phyloP scores from a whole-genome alignment of 1,140 invertebrate species.

The Drosophila quadrilineata region DNA sequence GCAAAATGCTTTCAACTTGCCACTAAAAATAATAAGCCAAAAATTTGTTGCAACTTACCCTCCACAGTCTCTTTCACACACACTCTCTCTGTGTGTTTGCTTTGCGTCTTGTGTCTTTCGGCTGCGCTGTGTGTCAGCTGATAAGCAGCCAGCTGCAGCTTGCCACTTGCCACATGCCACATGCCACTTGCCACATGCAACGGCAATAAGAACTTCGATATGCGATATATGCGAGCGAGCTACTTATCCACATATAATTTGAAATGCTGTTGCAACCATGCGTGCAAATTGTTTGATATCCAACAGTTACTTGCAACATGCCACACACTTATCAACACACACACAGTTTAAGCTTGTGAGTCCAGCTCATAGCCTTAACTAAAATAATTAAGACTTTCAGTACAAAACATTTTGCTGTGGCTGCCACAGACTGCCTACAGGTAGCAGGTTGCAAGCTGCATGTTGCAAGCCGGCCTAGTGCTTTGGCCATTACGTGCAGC shows the following conservation, averaged over 20 bases:
- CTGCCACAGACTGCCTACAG: neutral
- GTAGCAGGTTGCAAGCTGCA: neutral
- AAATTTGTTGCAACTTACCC: slow-evolving; percentile 23
- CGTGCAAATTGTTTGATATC: slow-evolving; percentile 62
- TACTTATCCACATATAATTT: slow-evolving; percentile 43
- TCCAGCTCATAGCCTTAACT: no score
- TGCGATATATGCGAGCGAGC: slow-evolving; percentile 45
- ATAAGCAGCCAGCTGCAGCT: slow-evolving; percentile 41
- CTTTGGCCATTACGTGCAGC: slow-evolving; percentile 41
- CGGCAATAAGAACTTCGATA: slow-evolving; percentile 21
- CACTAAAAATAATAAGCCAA: no score
- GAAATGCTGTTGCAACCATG: slow-evolving; percentile 51
- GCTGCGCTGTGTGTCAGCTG: slow-evolving; percentile 47
- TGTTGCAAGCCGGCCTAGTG: slow-evolving; percentile 15
- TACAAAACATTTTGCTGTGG: no score
- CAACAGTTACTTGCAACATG: slow-evolving; percentile 22
- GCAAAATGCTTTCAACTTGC: slow-evolving; percentile 13
- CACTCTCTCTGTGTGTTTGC: slow-evolving; percentile 23
- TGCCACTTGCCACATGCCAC: neutral
- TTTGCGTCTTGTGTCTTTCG: slow-evolving; percentile 32
- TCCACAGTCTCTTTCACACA: neutral
- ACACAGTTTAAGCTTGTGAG: neutral
- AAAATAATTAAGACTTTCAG: slow-evolving; percentile 68
- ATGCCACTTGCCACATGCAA: neutral
- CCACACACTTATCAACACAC: neutral